A percentile compares a stretch with the other conserved stretches of the same genome.
Conservation (phyloP, 2,888 invertebrate species). For the Boloria selene region DNA sequence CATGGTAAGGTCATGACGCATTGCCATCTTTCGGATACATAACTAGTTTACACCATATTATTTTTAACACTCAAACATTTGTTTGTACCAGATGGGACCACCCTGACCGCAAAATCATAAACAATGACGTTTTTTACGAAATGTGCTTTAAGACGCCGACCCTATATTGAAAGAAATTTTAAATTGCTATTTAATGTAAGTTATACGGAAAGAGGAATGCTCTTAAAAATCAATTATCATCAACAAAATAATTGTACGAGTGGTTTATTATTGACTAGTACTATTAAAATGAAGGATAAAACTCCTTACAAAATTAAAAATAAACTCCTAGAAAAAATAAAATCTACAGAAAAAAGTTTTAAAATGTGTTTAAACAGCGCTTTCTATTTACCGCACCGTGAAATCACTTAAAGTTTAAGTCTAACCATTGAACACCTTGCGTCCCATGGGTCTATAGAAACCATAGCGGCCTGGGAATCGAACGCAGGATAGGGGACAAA, state of each 20-base stretch:
- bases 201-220: conserved; percentile 8
- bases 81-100: conserved; percentile 21
- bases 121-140: conserved; percentile 25
- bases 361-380: conserved; percentile 6
- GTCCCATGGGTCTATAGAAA: conserved; percentile 46
- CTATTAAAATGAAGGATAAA: too few relatives aligned
- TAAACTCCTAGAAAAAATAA: background rate
- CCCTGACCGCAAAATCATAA: conserved; percentile 27
- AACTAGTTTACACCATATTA: conserved; percentile 25
- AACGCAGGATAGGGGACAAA: conserved; percentile 43
- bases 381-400: conserved; percentile 28
- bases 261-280: too few relatives aligned
- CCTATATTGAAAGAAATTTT: conserved; percentile 8
- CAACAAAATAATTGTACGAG: background rate
- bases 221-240: background rate
- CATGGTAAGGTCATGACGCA: conserved; percentile 68
- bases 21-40: conserved; percentile 57
- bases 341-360: background rate
- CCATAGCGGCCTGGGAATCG: conserved; percentile 45
- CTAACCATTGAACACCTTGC: conserved; percentile 49
- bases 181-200: conserved; percentile 9
- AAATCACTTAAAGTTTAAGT: conserved; percentile 20
- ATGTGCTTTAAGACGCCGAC: conserved; percentile 27
- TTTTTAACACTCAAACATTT: background rate
- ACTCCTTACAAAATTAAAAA: too few relatives aligned